Evolutionary conservation across 2,113 vertebrate species (phyloP).

Genomic region (Bubo bubo): DNA sequence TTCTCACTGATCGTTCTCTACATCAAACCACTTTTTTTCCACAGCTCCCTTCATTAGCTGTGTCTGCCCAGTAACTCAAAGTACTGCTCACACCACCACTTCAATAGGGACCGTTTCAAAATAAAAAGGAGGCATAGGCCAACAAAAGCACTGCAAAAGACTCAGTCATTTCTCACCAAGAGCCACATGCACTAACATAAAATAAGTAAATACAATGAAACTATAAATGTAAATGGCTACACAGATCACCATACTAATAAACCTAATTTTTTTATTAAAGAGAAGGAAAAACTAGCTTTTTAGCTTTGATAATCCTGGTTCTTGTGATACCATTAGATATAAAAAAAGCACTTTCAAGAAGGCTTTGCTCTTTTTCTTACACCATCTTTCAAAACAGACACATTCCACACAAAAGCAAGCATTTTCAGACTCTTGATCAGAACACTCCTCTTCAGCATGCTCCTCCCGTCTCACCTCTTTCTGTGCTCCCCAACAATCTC

Average conservation of each 20-base stretch:
- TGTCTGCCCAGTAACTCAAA: neutral
- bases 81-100: neutral
- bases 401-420: neutral
- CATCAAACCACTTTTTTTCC: neutral
- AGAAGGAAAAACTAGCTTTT: neutral
- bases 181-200: neutral
- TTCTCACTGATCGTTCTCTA: neutral
- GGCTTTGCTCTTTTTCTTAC: neutral
- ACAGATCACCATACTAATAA: neutral
- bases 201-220: neutral
- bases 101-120: neutral
- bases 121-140: neutral
- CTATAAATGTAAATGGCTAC: neutral
- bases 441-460: neutral
- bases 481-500: neutral
- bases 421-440: neutral
- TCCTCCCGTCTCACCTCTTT: neutral
- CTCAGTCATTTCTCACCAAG: neutral
- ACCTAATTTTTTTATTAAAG: neutral
- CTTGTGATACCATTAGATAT: neutral
- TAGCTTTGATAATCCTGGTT: neutral
- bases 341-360: neutral
- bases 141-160: neutral
- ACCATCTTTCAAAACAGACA: neutral
- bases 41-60: neutral